Conservation (phyloP, 1,140 invertebrate species). For the Bradysia coprophila region DNA sequence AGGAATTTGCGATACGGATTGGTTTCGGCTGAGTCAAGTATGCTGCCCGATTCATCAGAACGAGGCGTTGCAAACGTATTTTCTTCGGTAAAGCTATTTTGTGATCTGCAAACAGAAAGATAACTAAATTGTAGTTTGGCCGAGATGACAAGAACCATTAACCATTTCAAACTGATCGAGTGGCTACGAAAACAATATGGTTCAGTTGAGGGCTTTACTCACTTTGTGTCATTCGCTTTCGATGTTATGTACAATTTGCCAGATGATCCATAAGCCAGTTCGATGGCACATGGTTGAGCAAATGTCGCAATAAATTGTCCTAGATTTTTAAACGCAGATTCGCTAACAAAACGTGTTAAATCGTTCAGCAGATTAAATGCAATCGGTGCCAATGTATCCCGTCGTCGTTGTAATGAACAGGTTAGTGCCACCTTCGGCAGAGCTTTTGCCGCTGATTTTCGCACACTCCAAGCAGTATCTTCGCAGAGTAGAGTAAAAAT, state of each 20-base stretch:
- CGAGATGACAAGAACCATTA: too few relatives aligned
- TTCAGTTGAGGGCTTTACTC: too few relatives aligned
- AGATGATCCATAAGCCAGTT: neutral
- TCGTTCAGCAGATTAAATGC: constrained; percentile 3
- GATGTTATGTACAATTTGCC: constrained; percentile 1
- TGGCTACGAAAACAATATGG: too few relatives aligned
- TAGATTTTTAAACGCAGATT: constrained; percentile 1
- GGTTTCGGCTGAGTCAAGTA: too few relatives aligned
- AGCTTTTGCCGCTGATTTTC: constrained; percentile 2
- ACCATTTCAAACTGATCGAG: too few relatives aligned
- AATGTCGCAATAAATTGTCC: constrained; percentile 3
- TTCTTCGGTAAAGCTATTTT: too few relatives aligned
- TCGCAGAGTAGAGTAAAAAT: constrained; percentile 3
- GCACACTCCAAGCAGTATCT: constrained; percentile 2
- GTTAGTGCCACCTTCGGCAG: constrained; percentile 2
- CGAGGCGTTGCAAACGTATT: too few relatives aligned
- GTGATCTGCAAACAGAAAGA: too few relatives aligned
- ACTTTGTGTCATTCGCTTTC: too few relatives aligned
- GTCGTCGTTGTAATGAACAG: constrained; percentile 1
- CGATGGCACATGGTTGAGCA: constrained; percentile 1
- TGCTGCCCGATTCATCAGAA: too few relatives aligned
- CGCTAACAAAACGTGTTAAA: constrained; percentile 1
- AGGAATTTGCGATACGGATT: too few relatives aligned
- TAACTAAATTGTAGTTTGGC: too few relatives aligned
- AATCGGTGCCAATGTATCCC: constrained; percentile 1